Evolutionary conservation across 2,797 vertebrate species (phyloP).

Genomic region (Eptatretus atami): DNA sequence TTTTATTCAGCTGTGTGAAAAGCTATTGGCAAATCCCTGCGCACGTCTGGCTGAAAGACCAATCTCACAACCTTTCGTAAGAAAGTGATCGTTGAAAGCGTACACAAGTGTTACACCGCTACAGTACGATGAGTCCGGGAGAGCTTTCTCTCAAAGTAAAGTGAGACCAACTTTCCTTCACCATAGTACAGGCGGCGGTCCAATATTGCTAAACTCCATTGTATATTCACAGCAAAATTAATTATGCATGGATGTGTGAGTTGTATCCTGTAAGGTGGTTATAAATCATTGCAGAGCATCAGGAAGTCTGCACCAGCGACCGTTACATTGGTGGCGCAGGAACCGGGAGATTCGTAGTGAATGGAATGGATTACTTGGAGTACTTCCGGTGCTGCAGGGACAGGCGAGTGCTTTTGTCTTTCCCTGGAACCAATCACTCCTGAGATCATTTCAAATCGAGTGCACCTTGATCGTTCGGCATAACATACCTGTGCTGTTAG

Average conservation of each 20-base stretch:
- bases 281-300: slow-evolving; percentile 18
- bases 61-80: slow-evolving; percentile 22
- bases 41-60: slow-evolving; percentile 21
- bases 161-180: slow-evolving; percentile 15
- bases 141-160: slow-evolving; percentile 33
- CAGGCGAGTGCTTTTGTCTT: slow-evolving; percentile 22
- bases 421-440: no score
- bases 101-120: slow-evolving; percentile 21
- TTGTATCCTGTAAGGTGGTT: not conserved
- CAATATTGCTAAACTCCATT: no score
- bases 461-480: no score
- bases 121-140: slow-evolving; percentile 28
- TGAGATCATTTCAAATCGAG: no score
- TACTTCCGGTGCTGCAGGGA: slow-evolving; percentile 42
- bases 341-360: slow-evolving; percentile 30
- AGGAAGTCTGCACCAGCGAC: slow-evolving; percentile 37
- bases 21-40: slow-evolving; percentile 21
- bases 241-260: no score
- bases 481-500: no score
- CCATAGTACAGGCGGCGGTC: no score
- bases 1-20: slow-evolving; percentile 40
- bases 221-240: no score
- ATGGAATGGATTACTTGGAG: slow-evolving; percentile 20
- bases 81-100: slow-evolving; percentile 23
- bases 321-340: slow-evolving; percentile 24